phyloP scores from a whole-genome alignment of 2,888 invertebrate species.

The Entomobrya proxima region DNA sequence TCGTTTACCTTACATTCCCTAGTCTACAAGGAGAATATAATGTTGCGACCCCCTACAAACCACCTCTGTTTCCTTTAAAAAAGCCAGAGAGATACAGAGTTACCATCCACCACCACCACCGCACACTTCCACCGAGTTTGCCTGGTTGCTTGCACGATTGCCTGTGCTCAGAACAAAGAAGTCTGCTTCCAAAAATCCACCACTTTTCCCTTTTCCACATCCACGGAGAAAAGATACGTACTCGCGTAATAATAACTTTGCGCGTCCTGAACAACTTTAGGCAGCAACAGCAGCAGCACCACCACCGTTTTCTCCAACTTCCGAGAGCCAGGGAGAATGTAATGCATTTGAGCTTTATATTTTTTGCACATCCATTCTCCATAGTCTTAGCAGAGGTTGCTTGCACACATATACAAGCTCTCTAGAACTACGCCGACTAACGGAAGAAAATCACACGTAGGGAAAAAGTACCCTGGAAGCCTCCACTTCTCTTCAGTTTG shows the following conservation, averaged over 20 bases:
- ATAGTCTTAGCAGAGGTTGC: too few species aligned
- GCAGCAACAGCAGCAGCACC: background rate
- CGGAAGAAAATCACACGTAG: slow-evolving; percentile 76
- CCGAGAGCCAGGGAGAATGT: too few species aligned
- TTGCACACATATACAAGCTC: too few species aligned
- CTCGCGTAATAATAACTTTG: too few species aligned
- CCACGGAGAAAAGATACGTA: background rate
- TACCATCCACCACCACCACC: background rate
- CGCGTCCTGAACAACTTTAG: too few species aligned
- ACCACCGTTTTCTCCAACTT: background rate
- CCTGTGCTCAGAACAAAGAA: background rate
- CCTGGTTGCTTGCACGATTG: slow-evolving; percentile 7
- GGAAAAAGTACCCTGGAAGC: slow-evolving; percentile 78
- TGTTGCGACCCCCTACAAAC: background rate
- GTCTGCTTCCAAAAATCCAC: slow-evolving; percentile 9
- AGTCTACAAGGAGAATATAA: too few species aligned
- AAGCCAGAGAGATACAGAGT: slow-evolving; percentile 2
- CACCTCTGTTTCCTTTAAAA: background rate
- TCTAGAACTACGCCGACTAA: background rate
- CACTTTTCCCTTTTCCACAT: background rate
- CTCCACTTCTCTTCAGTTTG: slow-evolving; percentile 60
- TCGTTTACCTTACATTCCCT: too few species aligned
- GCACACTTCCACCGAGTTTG: background rate
- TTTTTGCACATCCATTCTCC: too few species aligned
- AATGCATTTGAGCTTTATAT: too few species aligned